Evolutionary conservation across 2,888 invertebrate species (phyloP).

Genomic region (Atrina japonica): DNA sequence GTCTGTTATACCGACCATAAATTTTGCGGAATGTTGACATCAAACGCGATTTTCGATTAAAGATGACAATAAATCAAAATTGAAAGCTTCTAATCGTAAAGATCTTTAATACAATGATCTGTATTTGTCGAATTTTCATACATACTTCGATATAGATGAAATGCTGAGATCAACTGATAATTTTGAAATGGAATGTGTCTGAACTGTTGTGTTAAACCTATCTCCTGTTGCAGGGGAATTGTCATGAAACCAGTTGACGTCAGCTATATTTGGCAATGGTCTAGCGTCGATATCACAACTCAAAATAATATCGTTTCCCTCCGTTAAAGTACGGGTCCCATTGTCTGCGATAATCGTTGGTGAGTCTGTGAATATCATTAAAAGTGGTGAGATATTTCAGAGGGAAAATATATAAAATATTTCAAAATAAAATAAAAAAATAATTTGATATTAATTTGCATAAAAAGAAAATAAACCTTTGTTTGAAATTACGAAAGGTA

Average conservation of each 20-base stretch:
- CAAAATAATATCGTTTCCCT: conserved; percentile 17
- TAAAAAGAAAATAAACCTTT: not conserved
- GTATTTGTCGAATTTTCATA: no score
- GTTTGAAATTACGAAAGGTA: no score
- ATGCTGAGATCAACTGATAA: not conserved
- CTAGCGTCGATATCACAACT: conserved; percentile 34
- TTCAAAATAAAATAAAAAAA: no score
- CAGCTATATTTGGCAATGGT: conserved; percentile 17
- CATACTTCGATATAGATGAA: not conserved
- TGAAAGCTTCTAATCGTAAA: no score
- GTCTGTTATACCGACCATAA: no score
- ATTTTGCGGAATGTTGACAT: no score
- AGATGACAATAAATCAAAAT: no score
- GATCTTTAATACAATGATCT: no score
- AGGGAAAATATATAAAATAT: no score
- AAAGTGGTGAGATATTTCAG: not conserved
- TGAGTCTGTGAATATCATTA: conserved; percentile 20
- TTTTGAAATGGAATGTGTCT: conserved; percentile 1
- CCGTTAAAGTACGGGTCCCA: conserved; percentile 32
- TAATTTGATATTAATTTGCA: not conserved
- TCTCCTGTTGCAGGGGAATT: not conserved
- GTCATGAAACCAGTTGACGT: conserved; percentile 34
- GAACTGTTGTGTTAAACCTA: conserved; percentile 2
- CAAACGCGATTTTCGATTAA: no score
- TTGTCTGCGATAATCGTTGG: conserved; percentile 30